Conservation (phyloP, 2,113 vertebrate species). For the Hipposideros armiger region DNA sequence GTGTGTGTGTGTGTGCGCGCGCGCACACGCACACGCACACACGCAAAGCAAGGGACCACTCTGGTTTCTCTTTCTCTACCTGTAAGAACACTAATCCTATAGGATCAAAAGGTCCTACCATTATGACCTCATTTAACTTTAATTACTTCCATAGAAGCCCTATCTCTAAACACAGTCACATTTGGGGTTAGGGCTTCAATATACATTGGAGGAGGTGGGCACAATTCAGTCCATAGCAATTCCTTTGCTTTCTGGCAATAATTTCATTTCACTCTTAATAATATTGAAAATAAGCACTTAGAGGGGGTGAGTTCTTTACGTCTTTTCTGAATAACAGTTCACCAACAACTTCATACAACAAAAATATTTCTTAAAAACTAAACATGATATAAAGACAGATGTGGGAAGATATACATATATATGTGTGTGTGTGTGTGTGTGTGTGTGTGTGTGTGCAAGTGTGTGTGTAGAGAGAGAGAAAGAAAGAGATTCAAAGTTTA, state of each 20-base stretch:
- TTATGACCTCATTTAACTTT: not conserved
- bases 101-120: not conserved
- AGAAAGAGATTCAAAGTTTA: conserved; percentile 22
- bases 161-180: not conserved
- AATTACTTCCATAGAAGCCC: not conserved
- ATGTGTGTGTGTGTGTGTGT: not conserved
- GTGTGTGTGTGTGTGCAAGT: not conserved
- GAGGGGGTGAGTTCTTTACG: not conserved
- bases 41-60: not conserved
- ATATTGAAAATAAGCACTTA: conserved; percentile 40
- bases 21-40: too few relatives aligned
- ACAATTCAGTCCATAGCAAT: not conserved
- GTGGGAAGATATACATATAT: not conserved
- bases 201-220: not conserved
- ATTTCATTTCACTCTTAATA: conserved; percentile 29
- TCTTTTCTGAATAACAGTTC: conserved; percentile 33
- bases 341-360: conserved; percentile 2
- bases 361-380: conserved; percentile 57
- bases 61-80: not conserved
- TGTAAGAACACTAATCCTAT: not conserved
- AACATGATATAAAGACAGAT: conserved; percentile 3
- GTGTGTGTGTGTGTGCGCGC: too few relatives aligned
- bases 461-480: not conserved
- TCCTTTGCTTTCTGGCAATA: not conserved
- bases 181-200: not conserved